These are phyloP conservation scores for Heterodera schachtii DNA, from an alignment of 1,140 invertebrate species.

Conservation along the genomic window DNA sequence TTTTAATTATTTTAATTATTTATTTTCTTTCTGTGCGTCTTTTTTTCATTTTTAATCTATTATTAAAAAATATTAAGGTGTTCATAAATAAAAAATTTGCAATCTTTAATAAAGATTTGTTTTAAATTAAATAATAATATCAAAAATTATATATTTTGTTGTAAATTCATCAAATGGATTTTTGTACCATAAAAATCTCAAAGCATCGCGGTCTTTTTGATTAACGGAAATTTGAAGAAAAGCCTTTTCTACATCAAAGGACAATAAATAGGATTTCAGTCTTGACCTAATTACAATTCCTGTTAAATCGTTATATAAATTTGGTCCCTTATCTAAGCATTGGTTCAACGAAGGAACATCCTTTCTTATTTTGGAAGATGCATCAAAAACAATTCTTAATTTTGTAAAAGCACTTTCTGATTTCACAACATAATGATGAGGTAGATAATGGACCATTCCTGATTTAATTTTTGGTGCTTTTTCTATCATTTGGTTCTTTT, in stretches of 20 bases:
- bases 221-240: neutral
- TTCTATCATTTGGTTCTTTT: neutral
- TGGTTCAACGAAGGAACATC: neutral
- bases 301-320: conserved; percentile 7
- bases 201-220: neutral
- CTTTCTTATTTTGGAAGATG: neutral
- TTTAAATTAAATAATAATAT: too few species aligned
- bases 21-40: too few species aligned
- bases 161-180: neutral
- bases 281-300: neutral
- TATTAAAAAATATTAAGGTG: too few species aligned
- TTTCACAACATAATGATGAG: neutral
- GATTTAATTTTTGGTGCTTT: neutral
- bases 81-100: too few species aligned
- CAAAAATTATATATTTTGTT: too few species aligned
- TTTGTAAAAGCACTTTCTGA: neutral
- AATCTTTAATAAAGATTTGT: too few species aligned
- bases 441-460: conserved; percentile 2
- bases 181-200: conserved; percentile 20
- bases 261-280: neutral
- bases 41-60: too few species aligned
- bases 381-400: conserved; percentile 1
- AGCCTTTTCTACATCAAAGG: conserved; percentile 11
- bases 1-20: too few species aligned
- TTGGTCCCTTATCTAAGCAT: conserved; percentile 11